Evolutionary conservation across 2,113 vertebrate species (phyloP).

Genomic region (Spermophilus dauricus): DNA sequence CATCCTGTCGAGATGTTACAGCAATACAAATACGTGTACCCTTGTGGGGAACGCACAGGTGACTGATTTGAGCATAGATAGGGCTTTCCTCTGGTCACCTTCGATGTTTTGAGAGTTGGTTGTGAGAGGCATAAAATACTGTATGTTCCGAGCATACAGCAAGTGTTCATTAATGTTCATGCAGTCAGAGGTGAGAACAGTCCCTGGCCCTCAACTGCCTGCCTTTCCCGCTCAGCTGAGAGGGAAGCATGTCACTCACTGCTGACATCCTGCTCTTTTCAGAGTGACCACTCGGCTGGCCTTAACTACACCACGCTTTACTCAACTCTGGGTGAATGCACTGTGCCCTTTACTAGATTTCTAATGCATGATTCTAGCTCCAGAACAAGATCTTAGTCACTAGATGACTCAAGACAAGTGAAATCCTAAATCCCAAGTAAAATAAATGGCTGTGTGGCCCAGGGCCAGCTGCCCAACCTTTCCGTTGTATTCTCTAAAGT

Average conservation of each 20-base stretch:
- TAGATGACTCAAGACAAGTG: not conserved
- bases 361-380: not conserved
- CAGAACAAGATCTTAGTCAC: not conserved
- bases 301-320: not conserved
- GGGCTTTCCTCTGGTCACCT: not conserved
- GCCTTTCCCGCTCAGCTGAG: not conserved
- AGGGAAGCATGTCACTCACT: not conserved
- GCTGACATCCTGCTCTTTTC: no score
- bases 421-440: no score
- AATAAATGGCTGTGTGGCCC: not conserved
- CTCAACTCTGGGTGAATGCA: not conserved
- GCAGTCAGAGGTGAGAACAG: not conserved
- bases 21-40: not conserved
- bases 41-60: not conserved
- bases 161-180: not conserved
- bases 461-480: not conserved
- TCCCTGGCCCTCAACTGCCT: not conserved
- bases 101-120: not conserved
- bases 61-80: fast-evolving
- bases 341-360: not conserved
- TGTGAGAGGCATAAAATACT: not conserved
- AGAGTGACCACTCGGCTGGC: not conserved
- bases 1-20: not conserved
- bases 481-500: not conserved
- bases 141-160: no score